phyloP scores from a whole-genome alignment of 92 coral and sea anemone species.

The Scolanthus callimorphus region DNA sequence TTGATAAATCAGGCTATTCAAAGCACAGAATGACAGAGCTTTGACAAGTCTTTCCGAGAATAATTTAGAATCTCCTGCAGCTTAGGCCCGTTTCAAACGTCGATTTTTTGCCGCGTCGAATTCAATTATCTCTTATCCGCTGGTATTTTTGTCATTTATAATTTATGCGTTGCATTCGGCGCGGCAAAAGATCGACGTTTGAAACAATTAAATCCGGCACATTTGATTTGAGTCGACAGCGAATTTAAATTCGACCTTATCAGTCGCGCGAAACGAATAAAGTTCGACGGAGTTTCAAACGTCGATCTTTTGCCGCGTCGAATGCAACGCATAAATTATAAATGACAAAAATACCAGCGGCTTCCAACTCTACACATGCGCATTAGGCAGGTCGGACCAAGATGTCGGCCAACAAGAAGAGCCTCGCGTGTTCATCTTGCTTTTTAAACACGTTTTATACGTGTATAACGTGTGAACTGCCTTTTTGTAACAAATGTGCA shows the following conservation, averaged over 20 bases:
- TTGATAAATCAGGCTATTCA: no score
- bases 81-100: no score
- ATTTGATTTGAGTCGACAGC: slow-evolving; percentile 4
- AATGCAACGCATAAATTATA: slow-evolving; percentile 2
- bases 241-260: slow-evolving; percentile 4
- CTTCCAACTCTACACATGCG: slow-evolving; percentile 1
- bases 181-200: no score
- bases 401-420: slow-evolving; percentile 1
- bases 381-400: neutral
- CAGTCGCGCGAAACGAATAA: slow-evolving; percentile 3
- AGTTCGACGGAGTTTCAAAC: neutral
- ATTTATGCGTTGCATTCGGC: no score
- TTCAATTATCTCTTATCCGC: no score
- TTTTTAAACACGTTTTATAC: slow-evolving; percentile 2
- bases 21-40: no score
- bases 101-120: no score
- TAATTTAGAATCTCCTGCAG: no score
- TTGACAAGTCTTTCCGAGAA: no score
- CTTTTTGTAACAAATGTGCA: slow-evolving; percentile 4
- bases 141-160: no score
- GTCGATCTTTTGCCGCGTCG: no score
- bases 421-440: neutral
- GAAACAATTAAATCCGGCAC: no score
- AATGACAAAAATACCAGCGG: slow-evolving; percentile 4
- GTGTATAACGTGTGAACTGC: neutral